phyloP scores from a whole-genome alignment of 2,888 invertebrate species.

The Thecocarcelia acutangulata region DNA sequence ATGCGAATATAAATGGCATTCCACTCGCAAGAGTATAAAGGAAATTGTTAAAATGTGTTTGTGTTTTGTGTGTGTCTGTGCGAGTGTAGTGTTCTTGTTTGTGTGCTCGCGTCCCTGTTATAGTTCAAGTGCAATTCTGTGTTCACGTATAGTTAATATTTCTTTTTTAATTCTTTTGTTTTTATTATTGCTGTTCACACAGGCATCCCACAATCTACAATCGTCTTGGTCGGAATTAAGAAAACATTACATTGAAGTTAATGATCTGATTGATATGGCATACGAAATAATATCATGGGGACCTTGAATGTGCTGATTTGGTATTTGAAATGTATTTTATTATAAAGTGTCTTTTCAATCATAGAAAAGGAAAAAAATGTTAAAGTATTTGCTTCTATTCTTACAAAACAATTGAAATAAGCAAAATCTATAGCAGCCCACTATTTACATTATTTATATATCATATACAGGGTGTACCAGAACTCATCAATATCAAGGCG shows the following conservation, averaged over 20 bases:
- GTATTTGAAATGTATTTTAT: slow-evolving; percentile 16
- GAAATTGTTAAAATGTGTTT: slow-evolving; percentile 29
- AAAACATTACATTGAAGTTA: slow-evolving; percentile 73
- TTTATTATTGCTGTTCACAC: slow-evolving; percentile 52
- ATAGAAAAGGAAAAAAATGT: neutral
- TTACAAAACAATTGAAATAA: no score
- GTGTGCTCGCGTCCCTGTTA: neutral
- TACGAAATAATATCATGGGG: slow-evolving; percentile 76
- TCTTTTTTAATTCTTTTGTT: slow-evolving; percentile 15
- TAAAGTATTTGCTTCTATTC: neutral
- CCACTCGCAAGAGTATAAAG: neutral
- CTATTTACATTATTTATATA: no score
- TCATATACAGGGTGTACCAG: no score
- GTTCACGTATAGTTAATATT: neutral
- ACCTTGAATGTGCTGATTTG: slow-evolving; percentile 66
- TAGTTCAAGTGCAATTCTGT: slow-evolving; percentile 35
- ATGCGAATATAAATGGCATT: slow-evolving; percentile 6
- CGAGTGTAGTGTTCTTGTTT: neutral
- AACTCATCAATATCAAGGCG: no score
- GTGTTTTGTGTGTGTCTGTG: neutral
- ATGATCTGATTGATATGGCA: slow-evolving; percentile 74
- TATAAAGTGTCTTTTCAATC: neutral
- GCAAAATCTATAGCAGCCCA: no score
- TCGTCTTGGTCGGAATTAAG: slow-evolving; percentile 70
- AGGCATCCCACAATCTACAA: slow-evolving; percentile 72